Evolutionary conservation across 2,797 vertebrate genomes (phyloP), one percentile per base, ranked within the genome.

Genomic region (Cyprinodon diabolis): DNA sequence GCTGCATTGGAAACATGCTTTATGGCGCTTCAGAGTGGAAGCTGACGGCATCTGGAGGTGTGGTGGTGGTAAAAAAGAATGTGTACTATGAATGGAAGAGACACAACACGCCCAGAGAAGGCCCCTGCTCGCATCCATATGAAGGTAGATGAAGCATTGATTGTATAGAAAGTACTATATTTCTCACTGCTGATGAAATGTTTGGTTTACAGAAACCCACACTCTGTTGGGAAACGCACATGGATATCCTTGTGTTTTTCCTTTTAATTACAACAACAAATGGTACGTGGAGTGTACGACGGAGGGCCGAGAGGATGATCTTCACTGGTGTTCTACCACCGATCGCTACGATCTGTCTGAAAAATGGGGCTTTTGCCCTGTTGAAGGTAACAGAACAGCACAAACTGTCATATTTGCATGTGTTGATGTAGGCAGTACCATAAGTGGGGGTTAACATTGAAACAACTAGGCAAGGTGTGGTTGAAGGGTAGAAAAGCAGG

Each of bases 311-410:
- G 94, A 96, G 73, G 96, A 96, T 80, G 86, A 92, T 14, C 94
- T 92, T 11, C 94, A 88, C 10, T 99, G 97, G 97, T 99, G 98
- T 68, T 94, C 97, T n/a, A 98, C 97, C 3, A 96, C 96, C 30
- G 95, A 95, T 78, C 90, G 88, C 75, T 98, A 97, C 0, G 96
- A 98, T 68, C 87, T 90, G 77, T 94, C 96, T 1, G 94, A 96
- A 86, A 96, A 94, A 90, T 99, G 98, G 97, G 98, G 97, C 6
- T 96, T 96, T 91, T 99, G 97, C 85, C 96, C 97, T 0, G 95
- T 91, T 84, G 89, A 94, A 88, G 96, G 97, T 98, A 94, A 84
- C 63, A 43, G 2, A 8, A 2, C 75, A 7, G 56, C 71, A 10
- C 17, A 68, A 48, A 25, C 12, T 62, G 48, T 40, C 23, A 43